Conservation (phyloP, 2,888 invertebrate genomes). For the Plutella xylostella region DNA sequence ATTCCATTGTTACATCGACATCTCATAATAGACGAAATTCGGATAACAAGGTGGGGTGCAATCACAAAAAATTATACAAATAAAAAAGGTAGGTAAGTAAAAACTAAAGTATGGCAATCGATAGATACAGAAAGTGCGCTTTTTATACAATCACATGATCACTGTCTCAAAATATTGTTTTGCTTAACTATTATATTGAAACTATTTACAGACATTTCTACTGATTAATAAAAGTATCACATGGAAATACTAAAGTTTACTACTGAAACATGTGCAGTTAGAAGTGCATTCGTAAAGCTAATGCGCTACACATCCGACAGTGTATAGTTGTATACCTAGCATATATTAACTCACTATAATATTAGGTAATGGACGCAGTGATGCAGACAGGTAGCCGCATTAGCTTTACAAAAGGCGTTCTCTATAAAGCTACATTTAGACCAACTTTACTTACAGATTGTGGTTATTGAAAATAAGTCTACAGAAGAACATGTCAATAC, state of each 20-base stretch:
- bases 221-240: constrained; percentile 58
- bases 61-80: constrained; percentile 26
- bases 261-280: constrained; percentile 41
- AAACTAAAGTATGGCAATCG: constrained; percentile 39
- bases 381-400: no score
- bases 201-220: constrained; percentile 51
- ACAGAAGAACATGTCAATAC: no score
- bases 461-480: no score
- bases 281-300: constrained; percentile 25
- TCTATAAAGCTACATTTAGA: no score
- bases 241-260: constrained; percentile 26
- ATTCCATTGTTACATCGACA: constrained; percentile 59
- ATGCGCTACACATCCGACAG: neutral
- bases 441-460: no score
- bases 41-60: constrained; percentile 32
- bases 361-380: no score
- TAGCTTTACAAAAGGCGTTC: no score
- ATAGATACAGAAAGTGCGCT: constrained; percentile 34
- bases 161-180: constrained; percentile 61
- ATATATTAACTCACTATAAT: neutral
- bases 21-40: constrained; percentile 22
- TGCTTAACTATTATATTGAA: constrained; percentile 39
- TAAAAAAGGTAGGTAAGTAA: constrained; percentile 1
- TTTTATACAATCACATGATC: constrained; percentile 30
- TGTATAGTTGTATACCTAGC: neutral